phyloP scores from a whole-genome alignment of 2,113 vertebrate species.

The Phasianus colchicus region DNA sequence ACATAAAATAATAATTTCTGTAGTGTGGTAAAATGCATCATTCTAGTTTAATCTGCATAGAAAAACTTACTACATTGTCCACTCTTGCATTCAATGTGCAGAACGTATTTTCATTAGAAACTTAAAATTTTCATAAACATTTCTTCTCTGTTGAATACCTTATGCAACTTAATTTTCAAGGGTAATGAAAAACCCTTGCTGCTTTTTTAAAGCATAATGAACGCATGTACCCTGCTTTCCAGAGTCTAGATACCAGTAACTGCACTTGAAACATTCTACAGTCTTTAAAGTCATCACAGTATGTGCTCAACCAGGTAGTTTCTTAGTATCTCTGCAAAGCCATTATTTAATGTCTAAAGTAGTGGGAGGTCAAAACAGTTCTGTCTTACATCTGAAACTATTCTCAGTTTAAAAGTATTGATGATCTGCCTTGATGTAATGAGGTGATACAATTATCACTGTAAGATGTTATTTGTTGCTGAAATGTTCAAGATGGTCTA shows the following conservation, averaged over 20 bases:
- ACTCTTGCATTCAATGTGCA: neutral
- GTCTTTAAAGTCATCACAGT: neutral
- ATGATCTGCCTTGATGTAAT: neutral
- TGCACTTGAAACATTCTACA: neutral
- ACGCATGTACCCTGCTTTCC: neutral
- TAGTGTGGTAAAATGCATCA: neutral
- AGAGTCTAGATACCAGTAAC: neutral
- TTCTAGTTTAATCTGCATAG: neutral
- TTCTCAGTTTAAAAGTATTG: neutral
- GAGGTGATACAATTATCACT: neutral
- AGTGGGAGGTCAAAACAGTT: neutral
- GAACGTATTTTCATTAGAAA: neutral
- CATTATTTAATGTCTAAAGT: neutral
- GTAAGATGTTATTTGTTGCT: neutral
- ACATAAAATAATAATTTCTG: neutral
- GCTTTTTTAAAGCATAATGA: neutral
- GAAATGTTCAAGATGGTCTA: neutral
- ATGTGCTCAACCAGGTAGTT: neutral
- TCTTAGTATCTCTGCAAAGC: neutral
- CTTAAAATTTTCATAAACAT: neutral
- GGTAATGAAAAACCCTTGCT: neutral
- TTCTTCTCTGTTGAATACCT: neutral
- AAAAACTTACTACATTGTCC: neutral
- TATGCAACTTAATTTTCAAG: neutral
- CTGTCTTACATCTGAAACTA: neutral